phyloP scores from a whole-genome alignment of 2,113 vertebrate genomes.

The Rhinoptilus africanus region DNA sequence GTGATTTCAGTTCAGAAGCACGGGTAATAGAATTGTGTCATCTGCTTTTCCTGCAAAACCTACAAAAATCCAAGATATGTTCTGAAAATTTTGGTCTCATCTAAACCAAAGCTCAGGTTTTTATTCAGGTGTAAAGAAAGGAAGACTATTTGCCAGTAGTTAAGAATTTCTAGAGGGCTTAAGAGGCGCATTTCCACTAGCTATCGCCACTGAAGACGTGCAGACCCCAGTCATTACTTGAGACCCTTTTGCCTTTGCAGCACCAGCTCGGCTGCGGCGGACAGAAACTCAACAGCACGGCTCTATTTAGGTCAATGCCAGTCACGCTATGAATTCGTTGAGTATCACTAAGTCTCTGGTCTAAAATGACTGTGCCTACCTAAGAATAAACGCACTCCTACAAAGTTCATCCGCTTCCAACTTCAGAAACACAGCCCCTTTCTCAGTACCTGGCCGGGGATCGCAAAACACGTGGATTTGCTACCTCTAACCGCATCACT shows the following conservation, averaged over 20 bases:
- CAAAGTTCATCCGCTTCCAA: neutral
- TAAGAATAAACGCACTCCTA: neutral
- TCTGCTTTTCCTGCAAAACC: neutral
- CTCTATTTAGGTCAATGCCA: neutral
- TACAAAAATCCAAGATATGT: neutral
- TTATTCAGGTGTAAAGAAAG: accelerated
- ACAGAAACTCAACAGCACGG: neutral
- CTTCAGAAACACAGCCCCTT: neutral
- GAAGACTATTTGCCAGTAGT: neutral
- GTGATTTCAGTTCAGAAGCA: neutral
- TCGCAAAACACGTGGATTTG: neutral
- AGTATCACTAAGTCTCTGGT: neutral
- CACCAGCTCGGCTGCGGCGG: neutral
- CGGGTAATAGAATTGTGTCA: accelerated
- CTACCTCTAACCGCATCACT: neutral
- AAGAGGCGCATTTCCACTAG: accelerated
- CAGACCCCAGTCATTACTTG: neutral
- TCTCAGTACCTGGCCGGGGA: neutral
- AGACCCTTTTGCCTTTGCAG: neutral
- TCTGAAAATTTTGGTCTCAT: neutral
- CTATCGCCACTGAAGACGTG: accelerated
- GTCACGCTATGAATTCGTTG: neutral
- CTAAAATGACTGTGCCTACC: neutral
- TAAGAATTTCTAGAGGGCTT: neutral
- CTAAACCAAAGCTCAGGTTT: neutral